Conservation (phyloP, 2,113 vertebrate genomes). For the Lates calcarifer region DNA sequence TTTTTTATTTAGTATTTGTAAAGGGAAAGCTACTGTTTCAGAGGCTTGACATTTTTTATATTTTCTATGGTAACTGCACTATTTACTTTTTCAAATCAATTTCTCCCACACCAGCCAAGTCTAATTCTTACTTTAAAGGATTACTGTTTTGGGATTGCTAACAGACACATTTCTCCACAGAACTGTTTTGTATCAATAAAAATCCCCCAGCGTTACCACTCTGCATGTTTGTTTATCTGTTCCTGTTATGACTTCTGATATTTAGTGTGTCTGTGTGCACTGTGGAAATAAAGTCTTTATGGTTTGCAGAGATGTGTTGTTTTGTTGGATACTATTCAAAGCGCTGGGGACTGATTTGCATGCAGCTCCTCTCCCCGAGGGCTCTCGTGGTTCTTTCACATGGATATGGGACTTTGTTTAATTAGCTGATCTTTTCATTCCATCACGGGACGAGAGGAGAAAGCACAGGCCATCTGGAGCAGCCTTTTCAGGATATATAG, state of each 20-base stretch:
- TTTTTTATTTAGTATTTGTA: conserved; percentile 24
- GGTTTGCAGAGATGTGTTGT: conserved; percentile 67
- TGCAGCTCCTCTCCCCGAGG: conserved; percentile 73
- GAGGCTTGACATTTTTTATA: conserved; percentile 22
- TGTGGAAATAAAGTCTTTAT: conserved; percentile 72
- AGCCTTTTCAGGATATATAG: conserved; percentile 64
- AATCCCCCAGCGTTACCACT: conserved; percentile 27
- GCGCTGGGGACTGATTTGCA: conserved; percentile 73
- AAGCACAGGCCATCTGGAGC: conserved; percentile 84
- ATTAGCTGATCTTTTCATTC: conserved; percentile 86
- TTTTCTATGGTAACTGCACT: conserved; percentile 42
- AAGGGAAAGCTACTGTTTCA: neutral
- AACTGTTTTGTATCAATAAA: conserved; percentile 53
- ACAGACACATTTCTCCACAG: conserved; percentile 9
- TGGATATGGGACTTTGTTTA: conserved; percentile 81
- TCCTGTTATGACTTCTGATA: conserved; percentile 52
- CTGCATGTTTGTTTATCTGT: conserved; percentile 52
- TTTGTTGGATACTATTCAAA: conserved; percentile 61
- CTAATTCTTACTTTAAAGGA: conserved; percentile 10
- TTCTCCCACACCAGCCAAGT: conserved; percentile 10
- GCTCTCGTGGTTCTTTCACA: conserved; percentile 76
- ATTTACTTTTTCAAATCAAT: neutral
- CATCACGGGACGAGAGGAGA: conserved; percentile 73
- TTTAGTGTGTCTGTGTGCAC: conserved; percentile 46
- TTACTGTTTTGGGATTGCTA: neutral